Evolutionary conservation across 2,113 vertebrate genomes (phyloP).

Genomic region (Mola mola): DNA sequence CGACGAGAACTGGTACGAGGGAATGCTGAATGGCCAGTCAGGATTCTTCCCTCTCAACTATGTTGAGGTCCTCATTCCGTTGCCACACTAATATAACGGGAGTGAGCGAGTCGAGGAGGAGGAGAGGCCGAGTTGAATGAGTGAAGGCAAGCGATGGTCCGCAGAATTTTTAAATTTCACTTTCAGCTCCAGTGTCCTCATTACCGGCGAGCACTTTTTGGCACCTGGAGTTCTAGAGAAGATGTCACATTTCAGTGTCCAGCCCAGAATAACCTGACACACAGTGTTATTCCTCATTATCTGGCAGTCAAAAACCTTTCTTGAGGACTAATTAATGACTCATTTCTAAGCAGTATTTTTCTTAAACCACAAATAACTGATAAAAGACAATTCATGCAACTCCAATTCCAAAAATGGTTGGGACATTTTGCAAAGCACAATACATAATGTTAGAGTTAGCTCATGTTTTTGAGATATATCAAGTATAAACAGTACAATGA

Average conservation of each 20-base stretch:
- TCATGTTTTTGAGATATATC: too few relatives aligned
- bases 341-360: constrained; percentile 40
- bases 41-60: constrained; percentile 99
- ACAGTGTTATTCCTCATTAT: constrained; percentile 2
- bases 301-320: constrained; percentile 31
- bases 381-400: neutral
- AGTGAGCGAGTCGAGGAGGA: constrained; percentile 27
- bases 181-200: constrained; percentile 50
- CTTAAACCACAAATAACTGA: constrained; percentile 34
- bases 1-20: constrained; percentile 99
- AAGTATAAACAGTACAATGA: too few relatives aligned
- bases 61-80: constrained; percentile 92
- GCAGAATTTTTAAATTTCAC: constrained; percentile 62
- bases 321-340: constrained; percentile 35
- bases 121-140: constrained; percentile 33
- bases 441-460: too few relatives aligned
- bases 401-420: neutral
- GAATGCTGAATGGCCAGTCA: constrained; percentile 92
- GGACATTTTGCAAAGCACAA: neutral
- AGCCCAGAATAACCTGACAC: constrained; percentile 43
- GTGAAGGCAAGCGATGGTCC: constrained; percentile 49
- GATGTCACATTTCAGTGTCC: constrained; percentile 66
- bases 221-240: constrained; percentile 53
- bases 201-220: constrained; percentile 69
- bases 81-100: constrained; percentile 87